Evolutionary conservation across 1,140 invertebrate genomes (phyloP).

Genomic region (Lordiphosa stackelbergi): DNA sequence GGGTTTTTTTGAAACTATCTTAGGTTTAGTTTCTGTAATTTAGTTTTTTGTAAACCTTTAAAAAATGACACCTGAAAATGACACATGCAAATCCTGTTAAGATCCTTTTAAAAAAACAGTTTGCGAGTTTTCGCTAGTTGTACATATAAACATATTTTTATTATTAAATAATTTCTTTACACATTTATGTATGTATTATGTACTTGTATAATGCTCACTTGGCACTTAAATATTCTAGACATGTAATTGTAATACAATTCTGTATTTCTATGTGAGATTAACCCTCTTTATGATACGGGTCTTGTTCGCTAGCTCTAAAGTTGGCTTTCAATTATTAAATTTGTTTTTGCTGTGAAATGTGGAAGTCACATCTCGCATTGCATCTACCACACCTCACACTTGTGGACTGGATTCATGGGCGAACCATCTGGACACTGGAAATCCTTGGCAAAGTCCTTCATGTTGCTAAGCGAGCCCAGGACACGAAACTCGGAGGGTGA

Average conservation of each 20-base stretch:
- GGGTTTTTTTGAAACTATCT: too few species aligned
- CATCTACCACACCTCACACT: slow-evolving; percentile 89
- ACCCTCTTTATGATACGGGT: slow-evolving; percentile 22
- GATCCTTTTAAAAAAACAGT: too few species aligned
- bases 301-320: slow-evolving; percentile 33
- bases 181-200: slow-evolving; percentile 1
- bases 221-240: slow-evolving; percentile 42
- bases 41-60: too few species aligned
- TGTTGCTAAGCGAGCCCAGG: slow-evolving; percentile 92
- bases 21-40: too few species aligned
- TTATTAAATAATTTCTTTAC: slow-evolving; percentile 62
- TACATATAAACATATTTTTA: slow-evolving; percentile 60
- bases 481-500: slow-evolving; percentile 90
- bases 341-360: neutral
- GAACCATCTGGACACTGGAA: slow-evolving; percentile 90
- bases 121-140: neutral
- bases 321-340: slow-evolving; percentile 27
- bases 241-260: slow-evolving; percentile 15
- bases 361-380: neutral
- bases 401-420: slow-evolving; percentile 91
- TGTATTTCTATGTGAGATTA: slow-evolving; percentile 52
- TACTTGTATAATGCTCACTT: slow-evolving; percentile 31
- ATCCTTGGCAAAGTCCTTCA: slow-evolving; percentile 90
- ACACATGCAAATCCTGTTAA: too few species aligned
- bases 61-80: too few species aligned